Conservation (phyloP, 2,888 invertebrate genomes). For the Pycnomerus fuliginosus region DNA sequence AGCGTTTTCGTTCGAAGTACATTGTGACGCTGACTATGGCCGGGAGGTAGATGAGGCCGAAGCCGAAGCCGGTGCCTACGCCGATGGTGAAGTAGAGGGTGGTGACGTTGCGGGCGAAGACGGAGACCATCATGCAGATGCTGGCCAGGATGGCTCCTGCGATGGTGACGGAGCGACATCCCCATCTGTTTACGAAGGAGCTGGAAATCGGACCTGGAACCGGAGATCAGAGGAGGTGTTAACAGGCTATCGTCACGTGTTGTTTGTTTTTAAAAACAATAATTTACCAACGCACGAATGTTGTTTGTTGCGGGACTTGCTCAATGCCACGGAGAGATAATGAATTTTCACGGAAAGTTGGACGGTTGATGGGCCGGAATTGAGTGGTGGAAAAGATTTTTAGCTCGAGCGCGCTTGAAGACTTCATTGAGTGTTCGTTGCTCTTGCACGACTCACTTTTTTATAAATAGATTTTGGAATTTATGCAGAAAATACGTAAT, state of each 20-base stretch:
- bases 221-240: neutral
- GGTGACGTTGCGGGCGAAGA: slow-evolving; percentile 78
- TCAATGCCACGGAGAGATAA: too few relatives aligned
- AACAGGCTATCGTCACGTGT: neutral
- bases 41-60: slow-evolving; percentile 96
- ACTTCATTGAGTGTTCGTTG: too few relatives aligned
- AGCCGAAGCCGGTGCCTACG: slow-evolving; percentile 90
- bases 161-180: slow-evolving; percentile 89
- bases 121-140: slow-evolving; percentile 74
- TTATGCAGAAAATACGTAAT: too few relatives aligned
- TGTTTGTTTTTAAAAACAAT: neutral
- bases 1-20: slow-evolving; percentile 93
- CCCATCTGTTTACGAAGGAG: slow-evolving; percentile 91
- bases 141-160: slow-evolving; percentile 80
- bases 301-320: too few relatives aligned
- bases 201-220: slow-evolving; percentile 91
- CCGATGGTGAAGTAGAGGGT: slow-evolving; percentile 93
- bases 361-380: too few relatives aligned
- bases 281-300: too few relatives aligned
- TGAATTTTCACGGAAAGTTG: too few relatives aligned
- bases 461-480: too few relatives aligned
- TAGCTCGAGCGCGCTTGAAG: too few relatives aligned
- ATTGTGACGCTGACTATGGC: slow-evolving; percentile 97
- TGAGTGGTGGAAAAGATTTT: too few relatives aligned
- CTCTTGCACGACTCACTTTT: too few relatives aligned